Evolutionary conservation across 2,113 vertebrate genomes (phyloP), one percentile per base, ranked within the genome.

Genomic region (Ochotona curzoniae): DNA sequence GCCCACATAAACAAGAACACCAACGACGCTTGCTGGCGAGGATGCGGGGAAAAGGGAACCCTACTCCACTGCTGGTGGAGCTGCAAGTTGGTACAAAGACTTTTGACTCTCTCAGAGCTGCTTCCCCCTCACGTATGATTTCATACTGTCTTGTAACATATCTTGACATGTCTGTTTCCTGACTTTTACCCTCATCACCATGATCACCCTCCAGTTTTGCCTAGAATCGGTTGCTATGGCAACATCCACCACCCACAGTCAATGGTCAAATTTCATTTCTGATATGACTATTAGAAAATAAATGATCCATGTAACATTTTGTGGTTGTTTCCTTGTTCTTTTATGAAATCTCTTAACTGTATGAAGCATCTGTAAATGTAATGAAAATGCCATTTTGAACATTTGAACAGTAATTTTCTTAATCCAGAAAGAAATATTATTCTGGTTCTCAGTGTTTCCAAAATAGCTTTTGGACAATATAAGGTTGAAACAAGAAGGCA

Each of bases 211-310:
- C 90, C 21, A 73, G 71, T 89, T 96, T 94, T 63, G 51, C 92
- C 95, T 93, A 88, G 69, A 95, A 88, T 87, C 88, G 61, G 96
- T 96, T 97, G 82, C 94, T 83, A 95, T 95, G 38, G 92, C 78
- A 96, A 95, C 94, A 87, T 74, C 89, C 57, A 87, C 95, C 95
- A 94, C 93, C 93, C 94, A 95, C 94, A 90, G 94, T 88, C 90
- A 95, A 95, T 82, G 93, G 83, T 94, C 87, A 97, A 91, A 96
- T 97, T 96, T 97, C 73, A 94, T 96, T 95, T 95, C 95, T 93
- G 73, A 82, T 93, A 75, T 64, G 95, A 93, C 94, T 95, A 96
- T 96, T 96, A 96, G 90, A 90, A 96, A 96, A 96, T 90, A 96
- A 97, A 96, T 95, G 94, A 66, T 30, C 92, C 90, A 7, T 97